phyloP scores from a whole-genome alignment of 2,113 vertebrate species.

The Toxotes jaculatrix region DNA sequence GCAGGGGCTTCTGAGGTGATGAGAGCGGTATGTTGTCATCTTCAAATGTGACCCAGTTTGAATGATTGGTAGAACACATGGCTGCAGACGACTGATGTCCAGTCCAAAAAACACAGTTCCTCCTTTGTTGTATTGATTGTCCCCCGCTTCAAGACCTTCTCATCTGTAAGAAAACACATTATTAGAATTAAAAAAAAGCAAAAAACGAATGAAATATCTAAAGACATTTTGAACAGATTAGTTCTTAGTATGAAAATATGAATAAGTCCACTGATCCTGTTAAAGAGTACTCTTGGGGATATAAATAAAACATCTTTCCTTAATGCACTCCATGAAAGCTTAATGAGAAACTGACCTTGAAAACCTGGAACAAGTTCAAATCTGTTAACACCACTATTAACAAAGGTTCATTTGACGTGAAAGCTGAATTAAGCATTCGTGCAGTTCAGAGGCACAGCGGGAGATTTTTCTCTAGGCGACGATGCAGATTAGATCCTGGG shows the following conservation, averaged over 20 bases:
- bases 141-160: slow-evolving; percentile 33
- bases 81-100: slow-evolving; percentile 43
- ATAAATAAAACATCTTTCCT: slow-evolving; percentile 57
- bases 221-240: slow-evolving; percentile 9
- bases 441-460: neutral
- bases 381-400: slow-evolving; percentile 40
- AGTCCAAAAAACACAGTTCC: slow-evolving; percentile 39
- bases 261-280: slow-evolving; percentile 27
- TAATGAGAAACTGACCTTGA: slow-evolving; percentile 42
- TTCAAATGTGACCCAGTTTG: slow-evolving; percentile 97
- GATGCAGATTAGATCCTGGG: neutral
- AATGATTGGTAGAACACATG: slow-evolving; percentile 94
- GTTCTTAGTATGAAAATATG: slow-evolving; percentile 12
- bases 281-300: slow-evolving; percentile 17
- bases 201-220: no score
- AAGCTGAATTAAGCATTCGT: slow-evolving; percentile 28
- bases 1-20: slow-evolving; percentile 84
- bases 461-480: slow-evolving; percentile 1
- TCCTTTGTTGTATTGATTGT: slow-evolving; percentile 31
- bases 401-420: slow-evolving; percentile 3
- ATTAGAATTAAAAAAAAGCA: slow-evolving; percentile 22
- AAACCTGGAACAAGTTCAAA: slow-evolving; percentile 33
- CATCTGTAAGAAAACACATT: slow-evolving; percentile 63
- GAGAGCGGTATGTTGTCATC: slow-evolving; percentile 87
- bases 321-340: slow-evolving; percentile 43